Evolutionary conservation across 2,797 vertebrate species (phyloP).

Genomic region (Lagorchestes hirsutus): DNA sequence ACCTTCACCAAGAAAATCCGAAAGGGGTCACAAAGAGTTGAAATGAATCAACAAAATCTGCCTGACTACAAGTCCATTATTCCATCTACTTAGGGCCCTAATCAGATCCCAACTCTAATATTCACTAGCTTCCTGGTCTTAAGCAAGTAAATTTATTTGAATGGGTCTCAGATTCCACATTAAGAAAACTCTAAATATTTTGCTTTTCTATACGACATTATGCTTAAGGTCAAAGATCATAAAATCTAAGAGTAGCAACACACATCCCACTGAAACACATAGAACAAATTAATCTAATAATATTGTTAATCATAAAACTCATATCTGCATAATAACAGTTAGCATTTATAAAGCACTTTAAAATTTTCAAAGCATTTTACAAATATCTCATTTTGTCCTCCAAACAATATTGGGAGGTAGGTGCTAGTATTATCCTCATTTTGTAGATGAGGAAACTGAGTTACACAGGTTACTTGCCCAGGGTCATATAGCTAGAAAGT

Average conservation of each 20-base stretch:
- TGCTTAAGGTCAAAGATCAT: not conserved
- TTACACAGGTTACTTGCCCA: not conserved
- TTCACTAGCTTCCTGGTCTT: not conserved
- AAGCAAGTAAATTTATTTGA: not conserved
- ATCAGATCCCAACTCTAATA: not conserved
- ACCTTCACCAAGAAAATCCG: not conserved
- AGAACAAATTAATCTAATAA: not conserved
- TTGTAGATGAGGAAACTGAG: not conserved
- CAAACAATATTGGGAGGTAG: not conserved
- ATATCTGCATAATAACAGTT: not conserved
- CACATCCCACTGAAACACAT: not conserved
- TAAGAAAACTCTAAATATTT: not conserved
- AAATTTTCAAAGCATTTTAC: not conserved
- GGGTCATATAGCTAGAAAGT: not conserved
- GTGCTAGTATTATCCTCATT: not conserved
- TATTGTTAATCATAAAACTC: not conserved
- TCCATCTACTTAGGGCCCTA: not conserved
- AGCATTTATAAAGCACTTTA: not conserved
- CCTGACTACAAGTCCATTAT: not conserved
- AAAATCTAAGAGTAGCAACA: not conserved
- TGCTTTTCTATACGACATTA: not conserved
- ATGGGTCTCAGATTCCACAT: not conserved
- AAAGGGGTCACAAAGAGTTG: not conserved
- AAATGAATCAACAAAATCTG: not conserved
- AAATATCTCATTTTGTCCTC: not conserved